These are phyloP conservation scores for Erythrocebus patas DNA, from an alignment of 2,113 vertebrate genomes.

Conservation along the genomic window DNA sequence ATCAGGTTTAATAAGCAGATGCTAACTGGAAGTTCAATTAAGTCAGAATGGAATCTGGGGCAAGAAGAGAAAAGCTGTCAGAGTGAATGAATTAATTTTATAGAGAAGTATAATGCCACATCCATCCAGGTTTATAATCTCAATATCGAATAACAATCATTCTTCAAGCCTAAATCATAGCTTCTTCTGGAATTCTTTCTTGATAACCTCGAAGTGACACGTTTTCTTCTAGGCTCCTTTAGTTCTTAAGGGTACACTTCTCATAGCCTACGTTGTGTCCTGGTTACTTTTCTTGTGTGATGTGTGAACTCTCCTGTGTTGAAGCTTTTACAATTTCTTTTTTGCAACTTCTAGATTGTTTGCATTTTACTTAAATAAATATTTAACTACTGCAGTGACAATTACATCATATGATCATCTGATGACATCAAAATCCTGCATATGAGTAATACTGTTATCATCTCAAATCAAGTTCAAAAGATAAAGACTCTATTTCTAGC, in stretches of 20 bases:
- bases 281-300: neutral
- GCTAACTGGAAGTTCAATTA: constrained; percentile 5
- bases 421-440: neutral
- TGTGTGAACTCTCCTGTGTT: neutral
- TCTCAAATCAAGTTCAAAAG: neutral
- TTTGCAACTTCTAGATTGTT: neutral
- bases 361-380: neutral
- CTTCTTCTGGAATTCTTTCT: neutral
- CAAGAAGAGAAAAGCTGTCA: constrained; percentile 15
- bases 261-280: neutral
- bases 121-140: neutral
- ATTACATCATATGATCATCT: too few relatives aligned
- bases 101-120: neutral
- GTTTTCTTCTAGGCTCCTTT: neutral
- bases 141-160: neutral
- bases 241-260: neutral
- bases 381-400: neutral
- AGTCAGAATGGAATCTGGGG: constrained; percentile 11
- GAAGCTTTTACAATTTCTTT: neutral
- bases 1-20: neutral
- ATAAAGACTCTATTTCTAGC: neutral
- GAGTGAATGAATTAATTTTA: neutral
- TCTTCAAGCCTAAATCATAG: neutral
- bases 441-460: neutral
- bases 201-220: neutral